Evolutionary conservation across 2,888 invertebrate species (phyloP).

Genomic region (Gortyna flavago): DNA sequence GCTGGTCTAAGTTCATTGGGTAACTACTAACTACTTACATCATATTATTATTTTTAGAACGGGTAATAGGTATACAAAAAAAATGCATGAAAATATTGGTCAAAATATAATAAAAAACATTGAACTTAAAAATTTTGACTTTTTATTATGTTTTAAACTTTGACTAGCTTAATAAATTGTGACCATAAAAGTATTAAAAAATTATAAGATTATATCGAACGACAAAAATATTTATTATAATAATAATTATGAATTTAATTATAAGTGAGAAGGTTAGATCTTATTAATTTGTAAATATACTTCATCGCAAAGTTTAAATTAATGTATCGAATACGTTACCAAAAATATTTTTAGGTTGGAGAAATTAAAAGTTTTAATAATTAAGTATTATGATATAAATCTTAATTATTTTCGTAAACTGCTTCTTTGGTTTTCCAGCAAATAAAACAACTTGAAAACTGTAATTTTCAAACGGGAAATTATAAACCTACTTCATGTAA

Average conservation of each 20-base stretch:
- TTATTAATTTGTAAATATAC: slow-evolving; percentile 48
- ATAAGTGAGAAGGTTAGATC: slow-evolving; percentile 28
- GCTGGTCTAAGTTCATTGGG: slow-evolving; percentile 8
- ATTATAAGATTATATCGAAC: slow-evolving; percentile 28
- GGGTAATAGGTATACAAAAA: not conserved
- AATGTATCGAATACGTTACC: slow-evolving; percentile 46
- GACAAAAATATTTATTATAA: slow-evolving; percentile 37
- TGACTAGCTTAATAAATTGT: slow-evolving; percentile 35
- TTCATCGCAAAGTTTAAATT: slow-evolving; percentile 33
- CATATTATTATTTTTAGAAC: not conserved
- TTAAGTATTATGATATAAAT: slow-evolving; percentile 2
- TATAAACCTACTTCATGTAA: slow-evolving; percentile 34
- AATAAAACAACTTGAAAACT: slow-evolving; percentile 8
- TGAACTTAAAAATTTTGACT: not conserved
- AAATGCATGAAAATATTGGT: not conserved
- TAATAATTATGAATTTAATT: slow-evolving; percentile 53
- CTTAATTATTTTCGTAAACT: slow-evolving; percentile 8
- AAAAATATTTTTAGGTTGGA: slow-evolving; percentile 38
- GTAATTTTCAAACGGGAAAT: slow-evolving; percentile 15
- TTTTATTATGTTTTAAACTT: slow-evolving; percentile 18
- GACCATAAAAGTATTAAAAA: slow-evolving; percentile 55
- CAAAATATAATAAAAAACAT: not conserved
- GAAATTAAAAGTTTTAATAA: slow-evolving; percentile 26
- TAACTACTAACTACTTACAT: slow-evolving; percentile 14
- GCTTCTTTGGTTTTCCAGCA: slow-evolving; percentile 11